These are phyloP conservation scores for Alectoris magna DNA, from an alignment of 2,797 vertebrate species.

Conservation along the genomic window DNA sequence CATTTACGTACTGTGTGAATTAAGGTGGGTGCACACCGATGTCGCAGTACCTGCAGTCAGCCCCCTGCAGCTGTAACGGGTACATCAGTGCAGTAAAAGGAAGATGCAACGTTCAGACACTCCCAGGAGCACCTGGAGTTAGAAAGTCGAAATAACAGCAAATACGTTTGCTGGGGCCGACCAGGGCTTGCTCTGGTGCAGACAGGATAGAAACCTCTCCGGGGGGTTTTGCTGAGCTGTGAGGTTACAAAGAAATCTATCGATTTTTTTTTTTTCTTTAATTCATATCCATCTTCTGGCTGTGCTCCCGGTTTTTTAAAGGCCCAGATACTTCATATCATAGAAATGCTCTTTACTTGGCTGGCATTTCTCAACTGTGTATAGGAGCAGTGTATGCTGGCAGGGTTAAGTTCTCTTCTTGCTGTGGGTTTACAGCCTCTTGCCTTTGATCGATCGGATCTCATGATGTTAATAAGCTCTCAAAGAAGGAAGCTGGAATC, in stretches of 20 bases:
- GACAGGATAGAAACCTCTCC: not conserved
- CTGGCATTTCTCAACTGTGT: not conserved
- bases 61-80: rapidly evolving
- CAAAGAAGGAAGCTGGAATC: not conserved
- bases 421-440: not conserved
- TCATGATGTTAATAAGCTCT: not conserved
- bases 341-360: not conserved
- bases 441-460: not conserved
- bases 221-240: slow-evolving; percentile 14
- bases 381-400: not conserved
- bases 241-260: not conserved
- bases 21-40: not conserved
- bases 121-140: not conserved
- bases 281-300: not conserved
- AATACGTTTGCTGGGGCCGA: not conserved
- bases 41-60: not conserved
- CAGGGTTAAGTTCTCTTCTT: not conserved
- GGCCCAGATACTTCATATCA: not conserved
- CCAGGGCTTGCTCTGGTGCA: not conserved
- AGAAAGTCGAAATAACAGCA: not conserved
- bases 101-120: not conserved
- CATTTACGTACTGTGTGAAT: not conserved
- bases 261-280: not conserved
- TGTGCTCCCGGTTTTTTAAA: not conserved
- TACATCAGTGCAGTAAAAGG: not conserved